Evolutionary conservation across 2,113 vertebrate species (phyloP).

Genomic region (Ageneiosus marmoratus): DNA sequence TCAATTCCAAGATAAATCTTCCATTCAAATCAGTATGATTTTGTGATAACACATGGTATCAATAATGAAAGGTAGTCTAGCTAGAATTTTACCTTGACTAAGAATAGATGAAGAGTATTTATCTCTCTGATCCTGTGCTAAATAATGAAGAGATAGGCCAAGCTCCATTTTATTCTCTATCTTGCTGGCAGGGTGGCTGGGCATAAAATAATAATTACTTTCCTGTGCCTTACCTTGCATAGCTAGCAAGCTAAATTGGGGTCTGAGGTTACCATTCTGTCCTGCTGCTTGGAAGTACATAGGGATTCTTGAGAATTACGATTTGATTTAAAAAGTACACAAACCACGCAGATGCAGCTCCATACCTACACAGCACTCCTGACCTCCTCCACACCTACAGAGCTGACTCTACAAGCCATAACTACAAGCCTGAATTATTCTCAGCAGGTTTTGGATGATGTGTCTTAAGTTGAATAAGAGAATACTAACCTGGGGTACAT

Average conservation of each 20-base stretch:
- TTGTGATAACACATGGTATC: conserved; percentile 2
- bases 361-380: too few species aligned
- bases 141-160: conserved; percentile 34
- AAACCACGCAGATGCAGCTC: not conserved
- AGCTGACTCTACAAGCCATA: not conserved
- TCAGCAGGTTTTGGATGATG: not conserved
- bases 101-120: conserved; percentile 19
- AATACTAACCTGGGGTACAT: not conserved
- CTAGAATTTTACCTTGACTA: not conserved
- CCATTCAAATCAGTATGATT: not conserved
- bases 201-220: conserved; percentile 36
- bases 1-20: not conserved
- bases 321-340: conserved; percentile 22
- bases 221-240: conserved; percentile 8
- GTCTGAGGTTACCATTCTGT: conserved; percentile 13
- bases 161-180: conserved; percentile 8
- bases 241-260: conserved; percentile 19
- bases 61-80: not conserved
- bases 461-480: not conserved
- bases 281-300: conserved; percentile 13
- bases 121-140: conserved; percentile 14
- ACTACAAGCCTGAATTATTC: not conserved
- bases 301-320: not conserved
- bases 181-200: not conserved
- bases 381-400: not conserved